phyloP scores from a whole-genome alignment of 2,888 invertebrate species.

The Hydriomena furcata region DNA sequence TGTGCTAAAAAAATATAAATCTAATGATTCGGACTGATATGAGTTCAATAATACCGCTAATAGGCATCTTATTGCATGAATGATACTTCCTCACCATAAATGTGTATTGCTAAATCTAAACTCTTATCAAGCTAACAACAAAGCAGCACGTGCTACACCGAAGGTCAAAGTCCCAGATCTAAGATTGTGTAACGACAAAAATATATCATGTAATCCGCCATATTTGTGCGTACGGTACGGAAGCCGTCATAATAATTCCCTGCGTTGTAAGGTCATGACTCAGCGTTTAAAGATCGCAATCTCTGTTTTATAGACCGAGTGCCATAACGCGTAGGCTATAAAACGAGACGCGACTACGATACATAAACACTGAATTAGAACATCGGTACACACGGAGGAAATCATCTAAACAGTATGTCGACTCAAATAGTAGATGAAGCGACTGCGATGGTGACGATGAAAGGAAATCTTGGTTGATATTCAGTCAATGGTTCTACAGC shows the following conservation, averaged over 20 bases:
- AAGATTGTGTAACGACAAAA: slow-evolving; percentile 24
- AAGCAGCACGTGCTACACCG: slow-evolving; percentile 16
- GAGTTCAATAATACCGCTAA: too few relatives aligned
- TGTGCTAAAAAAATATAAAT: neutral
- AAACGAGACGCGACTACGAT: slow-evolving; percentile 53
- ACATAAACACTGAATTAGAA: slow-evolving; percentile 49
- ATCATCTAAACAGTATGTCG: slow-evolving; percentile 34
- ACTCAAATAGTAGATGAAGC: slow-evolving; percentile 25
- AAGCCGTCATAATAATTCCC: slow-evolving; percentile 34
- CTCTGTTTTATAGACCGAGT: slow-evolving; percentile 53
- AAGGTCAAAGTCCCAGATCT: slow-evolving; percentile 24
- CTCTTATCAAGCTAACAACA: slow-evolving; percentile 13
- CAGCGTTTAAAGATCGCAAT: slow-evolving; percentile 54
- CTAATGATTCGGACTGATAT: neutral
- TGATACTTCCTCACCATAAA: neutral
- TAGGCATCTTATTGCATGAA: too few relatives aligned
- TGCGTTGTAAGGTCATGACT: slow-evolving; percentile 37
- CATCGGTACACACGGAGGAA: slow-evolving; percentile 30
- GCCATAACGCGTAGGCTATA: slow-evolving; percentile 54
- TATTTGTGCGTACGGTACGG: slow-evolving; percentile 28
- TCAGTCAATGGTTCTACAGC: too few relatives aligned
- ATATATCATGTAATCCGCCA: slow-evolving; percentile 27
- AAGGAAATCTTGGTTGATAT: slow-evolving; percentile 6
- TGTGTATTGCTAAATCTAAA: neutral
- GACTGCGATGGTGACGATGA: slow-evolving; percentile 14